A percentile compares a stretch with the other conserved stretches of the same genome.
These are phyloP conservation scores for Mastomys natalensis DNA, from an alignment of 2,113 vertebrate species.

Conservation along the genomic window DNA sequence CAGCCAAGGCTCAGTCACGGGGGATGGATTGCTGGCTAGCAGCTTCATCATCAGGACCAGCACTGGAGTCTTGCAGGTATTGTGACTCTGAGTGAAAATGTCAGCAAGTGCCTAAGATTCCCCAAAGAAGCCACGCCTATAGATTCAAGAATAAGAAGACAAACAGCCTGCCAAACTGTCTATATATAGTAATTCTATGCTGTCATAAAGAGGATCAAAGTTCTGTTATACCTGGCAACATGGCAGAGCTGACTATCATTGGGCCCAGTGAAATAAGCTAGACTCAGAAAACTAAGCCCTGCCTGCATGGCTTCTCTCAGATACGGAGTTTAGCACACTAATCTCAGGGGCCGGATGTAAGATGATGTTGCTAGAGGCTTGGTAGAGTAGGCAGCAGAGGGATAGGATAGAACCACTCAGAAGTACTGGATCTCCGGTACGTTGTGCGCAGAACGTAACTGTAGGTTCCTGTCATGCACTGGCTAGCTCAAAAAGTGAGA, in stretches of 20 bases:
- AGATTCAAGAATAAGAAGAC: not conserved
- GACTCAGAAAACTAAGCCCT: not conserved
- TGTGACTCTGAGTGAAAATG: not conserved
- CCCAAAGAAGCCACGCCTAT: not conserved
- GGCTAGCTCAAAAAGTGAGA: not conserved
- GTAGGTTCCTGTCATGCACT: not conserved
- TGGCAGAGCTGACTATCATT: no score
- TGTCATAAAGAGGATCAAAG: not conserved
- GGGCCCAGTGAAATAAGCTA: not conserved
- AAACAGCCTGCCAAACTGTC: no score
- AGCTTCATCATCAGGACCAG: accelerated
- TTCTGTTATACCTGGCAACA: not conserved
- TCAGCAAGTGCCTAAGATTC: not conserved
- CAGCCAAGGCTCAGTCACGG: accelerated
- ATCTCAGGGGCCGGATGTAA: not conserved
- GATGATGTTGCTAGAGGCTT: not conserved
- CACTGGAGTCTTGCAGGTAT: not conserved
- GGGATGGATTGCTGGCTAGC: no score
- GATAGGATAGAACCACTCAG: not conserved
- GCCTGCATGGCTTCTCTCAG: no score
- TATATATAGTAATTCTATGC: not conserved
- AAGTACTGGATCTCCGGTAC: not conserved
- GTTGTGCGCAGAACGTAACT: not conserved
- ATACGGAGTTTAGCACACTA: no score
- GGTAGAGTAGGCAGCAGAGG: not conserved